These are phyloP conservation scores for Xiphophorus couchianus DNA, from an alignment of 2,113 vertebrate genomes.

Conservation along the genomic window DNA sequence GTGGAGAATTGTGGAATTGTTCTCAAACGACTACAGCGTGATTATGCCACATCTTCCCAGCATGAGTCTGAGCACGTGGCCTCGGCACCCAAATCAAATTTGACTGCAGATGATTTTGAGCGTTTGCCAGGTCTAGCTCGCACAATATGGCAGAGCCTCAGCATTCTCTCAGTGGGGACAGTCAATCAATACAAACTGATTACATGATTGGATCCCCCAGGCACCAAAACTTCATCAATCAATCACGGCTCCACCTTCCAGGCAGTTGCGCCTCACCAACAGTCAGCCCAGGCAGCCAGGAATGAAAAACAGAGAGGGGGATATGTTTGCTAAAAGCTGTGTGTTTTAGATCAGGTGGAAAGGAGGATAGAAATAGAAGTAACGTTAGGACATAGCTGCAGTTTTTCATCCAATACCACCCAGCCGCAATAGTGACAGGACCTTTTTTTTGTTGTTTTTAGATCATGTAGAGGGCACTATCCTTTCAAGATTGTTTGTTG, in stretches of 20 bases:
- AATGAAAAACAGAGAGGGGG: slow-evolving; percentile 27
- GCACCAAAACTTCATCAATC: slow-evolving; percentile 73
- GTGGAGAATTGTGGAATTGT: slow-evolving; percentile 28
- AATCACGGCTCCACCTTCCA: slow-evolving; percentile 69
- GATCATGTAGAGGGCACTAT: slow-evolving; percentile 22
- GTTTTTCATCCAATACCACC: slow-evolving; percentile 13
- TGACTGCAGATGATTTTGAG: slow-evolving; percentile 53
- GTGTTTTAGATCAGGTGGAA: slow-evolving; percentile 11
- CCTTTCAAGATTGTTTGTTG: not conserved
- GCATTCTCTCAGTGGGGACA: slow-evolving; percentile 65
- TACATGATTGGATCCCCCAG: slow-evolving; percentile 76
- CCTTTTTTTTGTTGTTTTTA: slow-evolving; percentile 20
- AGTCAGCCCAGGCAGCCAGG: slow-evolving; percentile 33
- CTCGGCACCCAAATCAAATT: slow-evolving; percentile 52
- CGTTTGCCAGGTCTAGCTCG: slow-evolving; percentile 44
- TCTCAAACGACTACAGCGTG: slow-evolving; percentile 26
- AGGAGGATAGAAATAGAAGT: not conserved
- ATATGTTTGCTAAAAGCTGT: slow-evolving; percentile 9
- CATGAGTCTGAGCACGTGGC: slow-evolving; percentile 29
- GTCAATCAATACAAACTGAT: slow-evolving; percentile 77
- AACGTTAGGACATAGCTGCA: not conserved
- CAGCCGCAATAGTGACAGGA: slow-evolving; percentile 14
- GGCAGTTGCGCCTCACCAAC: slow-evolving; percentile 57
- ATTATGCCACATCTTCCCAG: slow-evolving; percentile 32
- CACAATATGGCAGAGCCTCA: slow-evolving; percentile 40